A percentile compares a stretch with the other conserved stretches of the same genome.
These are phyloP conservation scores for Lophura nycthemera DNA, from an alignment of 2,113 vertebrate species.

Conservation along the genomic window DNA sequence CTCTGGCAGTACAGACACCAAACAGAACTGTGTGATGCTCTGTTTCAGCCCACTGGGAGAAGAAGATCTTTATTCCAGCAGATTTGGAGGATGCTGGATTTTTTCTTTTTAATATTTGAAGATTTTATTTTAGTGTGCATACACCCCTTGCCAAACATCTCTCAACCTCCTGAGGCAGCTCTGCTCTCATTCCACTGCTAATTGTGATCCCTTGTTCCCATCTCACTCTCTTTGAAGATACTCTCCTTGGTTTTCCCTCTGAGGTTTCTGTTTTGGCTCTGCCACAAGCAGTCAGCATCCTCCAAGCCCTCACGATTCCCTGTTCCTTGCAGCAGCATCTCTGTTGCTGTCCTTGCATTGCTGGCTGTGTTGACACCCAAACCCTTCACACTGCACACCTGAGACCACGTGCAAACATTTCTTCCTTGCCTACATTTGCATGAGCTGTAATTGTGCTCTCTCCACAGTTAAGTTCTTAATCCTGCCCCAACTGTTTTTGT, in stretches of 20 bases:
- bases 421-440: not conserved
- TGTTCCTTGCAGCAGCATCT: not conserved
- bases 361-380: not conserved
- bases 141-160: not conserved
- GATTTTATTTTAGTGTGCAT: not conserved
- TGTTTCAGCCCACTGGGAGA: not conserved
- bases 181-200: not conserved
- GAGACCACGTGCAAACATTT: not conserved
- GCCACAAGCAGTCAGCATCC: not conserved
- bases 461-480: not conserved
- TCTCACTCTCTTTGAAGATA: not conserved
- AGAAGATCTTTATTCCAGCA: not conserved
- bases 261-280: accelerated
- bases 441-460: not conserved
- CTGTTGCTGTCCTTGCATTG: not conserved
- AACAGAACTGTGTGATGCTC: not conserved
- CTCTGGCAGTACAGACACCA: not conserved
- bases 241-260: not conserved
- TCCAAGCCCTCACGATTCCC: not conserved
- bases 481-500: not conserved
- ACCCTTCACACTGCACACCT: not conserved
- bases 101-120: not conserved
- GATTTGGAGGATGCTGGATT: accelerated
- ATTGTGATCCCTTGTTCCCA: not conserved
- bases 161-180: not conserved